Evolutionary conservation across 2,797 vertebrate genomes (phyloP), one percentile per base, ranked within the genome.

Genomic region (Notoglanidium macrostoma): DNA sequence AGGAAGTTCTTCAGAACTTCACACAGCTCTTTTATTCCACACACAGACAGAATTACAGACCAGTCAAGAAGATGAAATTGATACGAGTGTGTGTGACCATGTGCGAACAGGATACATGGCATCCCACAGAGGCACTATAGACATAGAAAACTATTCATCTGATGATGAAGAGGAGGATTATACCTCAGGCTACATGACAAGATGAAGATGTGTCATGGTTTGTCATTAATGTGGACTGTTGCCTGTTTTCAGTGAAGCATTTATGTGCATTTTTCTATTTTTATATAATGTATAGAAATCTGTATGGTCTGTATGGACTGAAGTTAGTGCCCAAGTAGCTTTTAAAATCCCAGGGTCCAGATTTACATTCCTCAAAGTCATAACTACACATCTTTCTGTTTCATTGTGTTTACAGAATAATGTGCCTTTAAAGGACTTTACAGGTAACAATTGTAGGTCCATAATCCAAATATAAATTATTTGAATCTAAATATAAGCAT

Each of bases 131-230:
- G 89, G 80, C 4, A n/a, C 14, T 12, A 40, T 72, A 6, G 35
- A 35, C 19, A 17, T 68, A 40, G 61, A 83, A 61, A 23, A 61
- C 1, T n/a, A 46, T 61, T 63, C 15, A 10, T 67, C 57, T 6
- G 70, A 87, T 3, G 82, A 83, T 2, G 59, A 63, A 2, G 85
- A 86, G 29, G 17, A 84, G 1, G 70, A 68, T 19, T 54, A 11
- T 12, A n/a, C 46, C 1, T 79, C 85, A 19, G 63, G 14, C 29
- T 86, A 86, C 63, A 79, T 86, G 85, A 44, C 29, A 32, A 77
- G 85, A 78, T 86, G 21, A 86, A 65, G 46, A 84, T 44, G 51
- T 70, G 17, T 11, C 23, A 29, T 55, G 21, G 6, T 44, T 57
- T 35, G 21, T 57, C 19, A 5, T 10, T 21, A 78, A 54, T 3